Base-by-base conservation (phyloP, 2,113 vertebrate species). In the Salvator merianae region DNA sequence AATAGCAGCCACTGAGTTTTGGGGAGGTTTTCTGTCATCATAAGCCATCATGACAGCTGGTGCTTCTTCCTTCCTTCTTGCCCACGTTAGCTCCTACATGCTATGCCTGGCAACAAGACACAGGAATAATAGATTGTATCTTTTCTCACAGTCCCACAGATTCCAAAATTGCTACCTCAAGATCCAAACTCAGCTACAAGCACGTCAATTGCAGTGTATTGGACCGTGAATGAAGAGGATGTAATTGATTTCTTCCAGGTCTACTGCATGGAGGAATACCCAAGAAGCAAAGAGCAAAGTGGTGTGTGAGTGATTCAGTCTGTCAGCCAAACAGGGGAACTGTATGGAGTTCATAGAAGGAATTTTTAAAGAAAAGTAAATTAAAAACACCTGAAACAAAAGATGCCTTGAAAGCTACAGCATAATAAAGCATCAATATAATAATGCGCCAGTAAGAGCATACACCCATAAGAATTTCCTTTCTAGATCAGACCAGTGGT, bases 201-300 rank as follows among this genome's bases (percentile, higher is more conserved):
- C 92, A 97, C 96, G 34, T 98, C 98, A 0, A 97, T 99, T 90
- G 96, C 97, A 0, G 97, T 98, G 84, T 99, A 99, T 85, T 99
- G 99, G 99, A 96, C 94, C 74, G 96, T 98, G 92, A 97, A 95
- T 16, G 95, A 97, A 0, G 97, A 96, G 9, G 98, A 99, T 0
- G 80, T 97, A 79, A 96, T 98, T 0, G 98, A 99, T 93, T 99
- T 97, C 89, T 99, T 99, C 93, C 98, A 99, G 93, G 98, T 99
- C 72, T 98, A 99, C 95, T 99, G 98, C 78, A 95, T 98, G 97
- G 99, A 99, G 91, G 97, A 99, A 50, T 97, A 93, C 7, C 98
- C 97, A 75, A 95, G 96, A 90, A 96, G 95, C 96, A 95, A 93
- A 89, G 92, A 96, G 77, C n/a, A 88, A 16, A 93, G 90, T 0